These are phyloP conservation scores for Saccostrea cuccullata DNA, from an alignment of 1,140 invertebrate species.

Conservation along the genomic window DNA sequence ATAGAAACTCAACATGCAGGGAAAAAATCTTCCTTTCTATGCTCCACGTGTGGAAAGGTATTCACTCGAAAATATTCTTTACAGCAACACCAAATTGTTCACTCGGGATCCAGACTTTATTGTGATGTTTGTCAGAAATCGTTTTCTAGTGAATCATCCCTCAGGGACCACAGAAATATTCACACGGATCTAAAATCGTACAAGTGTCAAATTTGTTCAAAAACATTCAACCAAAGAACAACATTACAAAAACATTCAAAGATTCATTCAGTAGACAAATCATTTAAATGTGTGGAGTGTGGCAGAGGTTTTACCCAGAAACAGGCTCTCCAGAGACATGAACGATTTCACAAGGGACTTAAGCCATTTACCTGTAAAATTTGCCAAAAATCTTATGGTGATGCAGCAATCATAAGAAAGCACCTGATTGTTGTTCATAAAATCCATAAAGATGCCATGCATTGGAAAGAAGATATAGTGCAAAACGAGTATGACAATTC, in stretches of 20 bases:
- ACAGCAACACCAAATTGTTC: conserved; percentile 68
- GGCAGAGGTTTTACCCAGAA: conserved; percentile 74
- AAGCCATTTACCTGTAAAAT: conserved; percentile 87
- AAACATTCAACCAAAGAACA: conserved; percentile 80
- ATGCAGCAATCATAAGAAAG: conserved; percentile 71
- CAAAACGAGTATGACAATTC: conserved; percentile 8
- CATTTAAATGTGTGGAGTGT: conserved; percentile 70
- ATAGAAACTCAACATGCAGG: conserved; percentile 65
- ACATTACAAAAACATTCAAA: conserved; percentile 71
- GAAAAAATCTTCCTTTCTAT: conserved; percentile 65
- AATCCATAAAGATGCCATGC: conserved; percentile 65
- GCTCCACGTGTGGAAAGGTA: conserved; percentile 70
- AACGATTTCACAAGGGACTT: conserved; percentile 95
- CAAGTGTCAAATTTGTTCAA: conserved; percentile 83
- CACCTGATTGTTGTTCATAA: conserved; percentile 73
- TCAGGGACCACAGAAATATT: conserved; percentile 68
- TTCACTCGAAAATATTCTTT: conserved; percentile 71
- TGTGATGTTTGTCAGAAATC: conserved; percentile 70
- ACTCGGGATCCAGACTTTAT: conserved; percentile 67
- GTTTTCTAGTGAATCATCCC: conserved; percentile 69
- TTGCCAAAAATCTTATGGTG: conserved; percentile 82
- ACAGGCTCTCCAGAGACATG: conserved; percentile 81
- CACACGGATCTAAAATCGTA: conserved; percentile 67
- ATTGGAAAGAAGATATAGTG: conserved; percentile 68
- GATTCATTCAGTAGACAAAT: conserved; percentile 66